Evolutionary conservation across 2,888 invertebrate species (phyloP).

Genomic region (Cheilosia scutellata): DNA sequence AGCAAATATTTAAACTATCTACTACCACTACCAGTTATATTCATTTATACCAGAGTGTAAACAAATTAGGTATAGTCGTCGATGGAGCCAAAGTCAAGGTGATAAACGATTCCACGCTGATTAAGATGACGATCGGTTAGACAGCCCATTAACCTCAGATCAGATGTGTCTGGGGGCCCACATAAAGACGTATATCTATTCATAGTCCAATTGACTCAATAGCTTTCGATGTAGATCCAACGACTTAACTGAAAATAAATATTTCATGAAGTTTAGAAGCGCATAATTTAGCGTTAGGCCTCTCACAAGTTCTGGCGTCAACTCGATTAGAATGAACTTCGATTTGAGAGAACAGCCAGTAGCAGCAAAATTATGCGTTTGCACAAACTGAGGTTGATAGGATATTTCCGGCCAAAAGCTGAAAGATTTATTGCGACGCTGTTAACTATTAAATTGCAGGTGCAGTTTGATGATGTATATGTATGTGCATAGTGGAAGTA

Average conservation of each 20-base stretch:
- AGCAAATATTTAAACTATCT: conserved; percentile 42
- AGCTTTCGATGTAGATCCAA: conserved; percentile 9
- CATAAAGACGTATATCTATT: conserved; percentile 21
- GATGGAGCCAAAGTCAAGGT: conserved; percentile 46
- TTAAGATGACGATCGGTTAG: conserved; percentile 3
- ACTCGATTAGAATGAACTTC: conserved; percentile 8
- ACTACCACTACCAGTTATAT: background rate
- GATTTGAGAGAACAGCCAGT: background rate
- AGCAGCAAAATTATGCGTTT: conserved; percentile 1
- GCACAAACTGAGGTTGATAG: conserved; percentile 5
- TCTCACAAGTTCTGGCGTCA: background rate
- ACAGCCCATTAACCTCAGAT: background rate
- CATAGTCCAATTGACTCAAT: conserved; percentile 25
- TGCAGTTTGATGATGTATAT: background rate
- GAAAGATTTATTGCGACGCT: background rate
- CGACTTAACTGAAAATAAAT: conserved; percentile 9
- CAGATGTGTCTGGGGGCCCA: background rate
- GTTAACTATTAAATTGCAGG: conserved; percentile 26
- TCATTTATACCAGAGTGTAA: conserved; percentile 1
- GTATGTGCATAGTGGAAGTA: background rate
- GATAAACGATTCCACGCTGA: conserved; percentile 17
- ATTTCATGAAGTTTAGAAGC: conserved; percentile 13
- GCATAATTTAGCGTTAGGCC: background rate
- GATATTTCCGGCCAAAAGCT: conserved; percentile 17
- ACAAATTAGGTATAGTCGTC: conserved; percentile 5